Evolutionary conservation across 2,113 vertebrate species (phyloP).

Genomic region (Paracanthobrama guichenoti): DNA sequence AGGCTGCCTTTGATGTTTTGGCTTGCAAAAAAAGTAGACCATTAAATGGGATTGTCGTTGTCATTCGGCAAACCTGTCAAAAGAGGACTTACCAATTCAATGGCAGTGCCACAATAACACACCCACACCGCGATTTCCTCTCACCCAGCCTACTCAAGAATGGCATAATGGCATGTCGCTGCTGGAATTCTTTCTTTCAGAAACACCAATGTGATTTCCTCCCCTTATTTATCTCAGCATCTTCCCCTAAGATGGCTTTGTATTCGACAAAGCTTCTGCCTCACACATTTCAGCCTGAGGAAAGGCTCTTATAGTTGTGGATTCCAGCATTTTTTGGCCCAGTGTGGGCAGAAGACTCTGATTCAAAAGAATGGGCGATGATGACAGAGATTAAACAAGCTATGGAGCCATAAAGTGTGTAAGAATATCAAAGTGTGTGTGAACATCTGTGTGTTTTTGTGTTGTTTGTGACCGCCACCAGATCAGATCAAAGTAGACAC

Average conservation of each 20-base stretch:
- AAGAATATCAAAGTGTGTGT: slow-evolving; percentile 23
- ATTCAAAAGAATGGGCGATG: slow-evolving; percentile 38
- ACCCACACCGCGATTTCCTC: slow-evolving; percentile 29
- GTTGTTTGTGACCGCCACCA: slow-evolving; percentile 18
- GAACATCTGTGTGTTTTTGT: not conserved
- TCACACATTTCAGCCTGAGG: slow-evolving; percentile 8
- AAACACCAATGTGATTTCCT: slow-evolving; percentile 32
- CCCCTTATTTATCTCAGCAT: slow-evolving; percentile 12
- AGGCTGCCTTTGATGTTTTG: slow-evolving; percentile 43
- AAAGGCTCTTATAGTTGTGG: slow-evolving; percentile 7
- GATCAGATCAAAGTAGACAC: slow-evolving; percentile 50
- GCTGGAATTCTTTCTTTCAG: slow-evolving; percentile 17
- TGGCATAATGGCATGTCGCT: slow-evolving; percentile 29
- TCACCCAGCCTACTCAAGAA: not conserved
- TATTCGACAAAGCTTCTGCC: slow-evolving; percentile 7
- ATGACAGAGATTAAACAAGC: slow-evolving; percentile 39
- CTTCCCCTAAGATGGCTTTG: slow-evolving; percentile 22
- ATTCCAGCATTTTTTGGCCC: slow-evolving; percentile 15
- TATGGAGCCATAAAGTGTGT: not conserved
- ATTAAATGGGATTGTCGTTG: slow-evolving; percentile 49
- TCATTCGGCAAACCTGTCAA: slow-evolving; percentile 43
- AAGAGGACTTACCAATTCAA: slow-evolving; percentile 24
- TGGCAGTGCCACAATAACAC: slow-evolving; percentile 21
- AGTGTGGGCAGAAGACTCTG: slow-evolving; percentile 24
- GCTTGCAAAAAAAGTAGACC: slow-evolving; percentile 27